Evolutionary conservation across 2,888 invertebrate genomes (phyloP), one percentile per base, ranked within the genome.

Genomic region (Stegophylla sp.): DNA sequence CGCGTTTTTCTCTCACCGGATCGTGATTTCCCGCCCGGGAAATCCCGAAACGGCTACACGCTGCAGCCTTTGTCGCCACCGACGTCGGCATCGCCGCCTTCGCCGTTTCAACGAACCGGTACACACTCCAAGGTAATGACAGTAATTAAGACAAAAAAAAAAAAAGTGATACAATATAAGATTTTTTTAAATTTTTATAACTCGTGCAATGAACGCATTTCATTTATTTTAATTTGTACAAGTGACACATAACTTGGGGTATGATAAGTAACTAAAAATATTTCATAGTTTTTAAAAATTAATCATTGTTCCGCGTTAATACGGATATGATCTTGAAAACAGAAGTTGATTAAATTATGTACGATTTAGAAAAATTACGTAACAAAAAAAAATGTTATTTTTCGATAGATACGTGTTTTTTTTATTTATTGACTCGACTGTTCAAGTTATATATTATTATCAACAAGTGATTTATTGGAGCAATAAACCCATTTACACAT

Each of bases 51-150:
- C 72, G 72, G 59, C 72, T 15, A 56, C 72, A 72, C 72, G 72
- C 72, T 72, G 72, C 72, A 72, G 72, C 72, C 72, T 17, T 43
- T 72, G 56, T 56, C 72, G 43, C 72, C 72, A 4, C 56, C 72
- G 41, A 43, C 72, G 56, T 43, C 72, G 26, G 17, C 72, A 43
- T 26, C 72, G 10, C 59, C 72, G 59, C 43, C 72, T 17, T 43
- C 72, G 3, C 26, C 72, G 43, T 59, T 73, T 26, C 72, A 59
- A 13, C 72, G 72, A 26, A 59, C 13, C n/a, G 23, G 12, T 59
- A 59, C 59, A 59, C 56, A 43, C 43, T 56, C 59, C 9, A 73
- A 73, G 59, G 72, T 73, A 73, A 56, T 15, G 12, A 3, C 7
- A 15, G 7, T 7, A 45, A 43, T 43, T 5, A 34, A 34, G 7